Evolutionary conservation across 2,113 vertebrate species (phyloP).

Genomic region (Ibidorhyncha struthersii): DNA sequence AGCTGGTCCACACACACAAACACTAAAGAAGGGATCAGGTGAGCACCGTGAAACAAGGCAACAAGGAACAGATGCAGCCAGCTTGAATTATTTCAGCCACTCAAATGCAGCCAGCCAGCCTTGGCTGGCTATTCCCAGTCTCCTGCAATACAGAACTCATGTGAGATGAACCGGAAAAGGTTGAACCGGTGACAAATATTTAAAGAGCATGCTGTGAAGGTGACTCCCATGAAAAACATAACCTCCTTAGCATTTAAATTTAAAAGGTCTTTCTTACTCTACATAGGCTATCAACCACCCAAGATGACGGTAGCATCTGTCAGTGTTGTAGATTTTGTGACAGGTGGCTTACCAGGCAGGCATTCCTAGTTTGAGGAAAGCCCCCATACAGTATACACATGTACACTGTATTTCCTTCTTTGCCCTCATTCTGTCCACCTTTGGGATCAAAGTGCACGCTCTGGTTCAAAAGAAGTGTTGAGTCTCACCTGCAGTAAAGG

Average conservation of each 20-base stretch:
- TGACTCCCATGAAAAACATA: background rate
- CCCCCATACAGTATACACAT: rapidly evolving
- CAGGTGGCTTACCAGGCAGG: background rate
- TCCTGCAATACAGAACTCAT: background rate
- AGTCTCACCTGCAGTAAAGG: background rate
- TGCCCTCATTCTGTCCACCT: background rate
- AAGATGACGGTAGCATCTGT: background rate
- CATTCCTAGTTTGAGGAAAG: background rate
- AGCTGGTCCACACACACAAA: background rate
- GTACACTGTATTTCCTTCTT: background rate
- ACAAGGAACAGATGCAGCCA: background rate
- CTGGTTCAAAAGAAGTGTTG: background rate
- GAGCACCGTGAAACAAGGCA: background rate
- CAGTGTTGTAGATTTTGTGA: background rate
- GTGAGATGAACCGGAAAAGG: slow-evolving; percentile 16
- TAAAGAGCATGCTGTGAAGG: background rate
- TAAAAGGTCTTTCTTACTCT: background rate
- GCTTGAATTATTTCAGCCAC: background rate
- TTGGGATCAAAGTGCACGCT: background rate
- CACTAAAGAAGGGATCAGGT: background rate
- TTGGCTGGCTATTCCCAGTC: background rate
- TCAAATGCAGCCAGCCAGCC: background rate
- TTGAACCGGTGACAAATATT: background rate
- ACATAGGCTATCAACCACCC: background rate
- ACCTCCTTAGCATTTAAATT: background rate